phyloP scores from a whole-genome alignment of 1,140 invertebrate species.

The Drosophila tristis region DNA sequence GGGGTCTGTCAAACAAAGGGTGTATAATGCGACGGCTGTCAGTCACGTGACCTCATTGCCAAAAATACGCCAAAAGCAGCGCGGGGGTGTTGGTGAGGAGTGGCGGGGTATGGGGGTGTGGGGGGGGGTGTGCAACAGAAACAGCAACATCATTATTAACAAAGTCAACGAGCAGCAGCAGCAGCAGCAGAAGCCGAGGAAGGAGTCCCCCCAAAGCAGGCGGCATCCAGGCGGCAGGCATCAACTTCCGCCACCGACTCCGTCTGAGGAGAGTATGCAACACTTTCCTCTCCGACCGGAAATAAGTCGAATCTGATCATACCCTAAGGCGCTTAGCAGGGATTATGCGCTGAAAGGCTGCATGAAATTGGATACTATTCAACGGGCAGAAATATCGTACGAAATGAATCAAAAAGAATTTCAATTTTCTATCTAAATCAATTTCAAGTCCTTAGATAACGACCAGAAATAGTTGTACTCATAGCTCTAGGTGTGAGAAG shows the following conservation, averaged over 20 bases:
- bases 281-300: conserved; percentile 39
- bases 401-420: conserved; percentile 33
- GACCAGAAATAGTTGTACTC: no score
- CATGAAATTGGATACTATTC: conserved; percentile 39
- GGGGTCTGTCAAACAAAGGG: conserved; percentile 34
- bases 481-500: no score
- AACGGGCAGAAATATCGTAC: not conserved
- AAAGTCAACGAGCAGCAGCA: conserved; percentile 64
- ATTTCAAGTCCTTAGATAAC: no score
- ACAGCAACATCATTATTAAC: conserved; percentile 72
- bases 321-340: conserved; percentile 45
- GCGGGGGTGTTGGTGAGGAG: not conserved
- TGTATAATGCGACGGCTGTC: conserved; percentile 35
- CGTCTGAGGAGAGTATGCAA: conserved; percentile 41
- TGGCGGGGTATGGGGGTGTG: not conserved
- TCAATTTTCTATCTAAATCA: no score
- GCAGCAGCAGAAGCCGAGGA: not conserved
- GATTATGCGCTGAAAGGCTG: not conserved
- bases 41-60: conserved; percentile 75
- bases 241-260: not conserved
- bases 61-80: conserved; percentile 49
- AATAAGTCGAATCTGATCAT: conserved; percentile 53
- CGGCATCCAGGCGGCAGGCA: no score
- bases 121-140: not conserved
- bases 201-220: no score